A percentile compares a stretch with the other conserved stretches of the same genome.
Evolutionary conservation across 2,113 vertebrate genomes (phyloP).

Genomic region (Alethe castanea): DNA sequence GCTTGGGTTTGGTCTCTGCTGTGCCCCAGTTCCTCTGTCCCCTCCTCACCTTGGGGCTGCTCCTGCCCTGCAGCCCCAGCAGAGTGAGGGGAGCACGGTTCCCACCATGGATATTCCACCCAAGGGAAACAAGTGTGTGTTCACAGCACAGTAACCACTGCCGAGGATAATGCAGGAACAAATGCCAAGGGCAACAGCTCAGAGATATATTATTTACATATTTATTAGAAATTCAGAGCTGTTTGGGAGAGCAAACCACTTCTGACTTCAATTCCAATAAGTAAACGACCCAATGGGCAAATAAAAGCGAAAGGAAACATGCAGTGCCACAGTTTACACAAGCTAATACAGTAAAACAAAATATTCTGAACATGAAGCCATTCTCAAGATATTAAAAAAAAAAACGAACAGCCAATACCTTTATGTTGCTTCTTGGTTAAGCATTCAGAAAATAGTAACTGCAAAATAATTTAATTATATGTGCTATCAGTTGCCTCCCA

Average conservation of each 20-base stretch:
- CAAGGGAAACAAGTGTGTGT: neutral
- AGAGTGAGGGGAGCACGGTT: too few species aligned
- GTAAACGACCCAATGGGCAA: slow-evolving; percentile 82
- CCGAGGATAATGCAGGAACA: neutral
- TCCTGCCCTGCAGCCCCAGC: too few species aligned
- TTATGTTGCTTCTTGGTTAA: slow-evolving; percentile 54
- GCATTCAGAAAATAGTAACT: slow-evolving; percentile 57
- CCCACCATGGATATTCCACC: neutral
- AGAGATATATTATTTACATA: slow-evolving; percentile 79
- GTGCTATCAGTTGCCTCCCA: slow-evolving; percentile 65
- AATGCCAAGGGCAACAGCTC: slow-evolving; percentile 50
- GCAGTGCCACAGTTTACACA: slow-evolving; percentile 57
- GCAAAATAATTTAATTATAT: slow-evolving; percentile 75
- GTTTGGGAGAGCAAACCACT: slow-evolving; percentile 66
- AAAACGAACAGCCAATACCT: neutral
- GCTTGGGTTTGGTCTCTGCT: neutral
- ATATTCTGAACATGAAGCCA: slow-evolving; percentile 48
- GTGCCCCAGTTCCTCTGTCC: neutral
- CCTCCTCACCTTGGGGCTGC: neutral
- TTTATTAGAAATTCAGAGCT: slow-evolving; percentile 81
- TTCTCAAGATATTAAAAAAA: slow-evolving; percentile 30
- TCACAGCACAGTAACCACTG: slow-evolving; percentile 30
- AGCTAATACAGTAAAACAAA: slow-evolving; percentile 55
- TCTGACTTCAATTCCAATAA: slow-evolving; percentile 82
- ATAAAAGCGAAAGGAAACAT: slow-evolving; percentile 65